Base-by-base conservation (phyloP, 2,888 invertebrate genomes). In the Galerucella calmariensis region DNA sequence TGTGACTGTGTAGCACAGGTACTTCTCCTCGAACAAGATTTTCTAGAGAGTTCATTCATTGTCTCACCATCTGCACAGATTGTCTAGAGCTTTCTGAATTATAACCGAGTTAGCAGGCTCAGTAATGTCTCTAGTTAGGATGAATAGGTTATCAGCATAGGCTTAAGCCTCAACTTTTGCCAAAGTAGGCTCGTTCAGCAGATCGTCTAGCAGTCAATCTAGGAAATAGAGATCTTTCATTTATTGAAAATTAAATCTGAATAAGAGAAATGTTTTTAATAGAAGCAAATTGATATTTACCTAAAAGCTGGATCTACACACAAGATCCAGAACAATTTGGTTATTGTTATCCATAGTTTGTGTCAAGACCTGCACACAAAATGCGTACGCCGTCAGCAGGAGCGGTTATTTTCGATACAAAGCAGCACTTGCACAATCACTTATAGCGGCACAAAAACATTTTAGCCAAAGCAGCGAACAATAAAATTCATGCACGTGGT, bases 291-390 rank as follows among this genome's bases (percentile, higher is more conserved):
- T 16, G 27, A 69, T 77, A 77, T 73, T 86, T 86, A 87, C 87
- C 87, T 87, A 87, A 85, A 85, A 86, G 79, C 85, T 86, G 84
- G 86, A 84, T 81, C 81, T 83, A 77, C 85, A 84, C 81, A 85
- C 83, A 78, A 86, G 79, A 80, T 87, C 86, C 84, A 85, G 82
- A 80, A 86, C 85, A 83, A 86, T 81, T 82, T 83, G 84, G 81
- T 86, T 86, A 85, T 86, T 86, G 80, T 86, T 86, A 84, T 86
- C 86, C 84, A 82, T 78, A 73, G 80, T 75, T 79, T 83, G 83
- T 75, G 85, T 79, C 84, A 85, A 86, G 86, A 86, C 86, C 87
- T 87, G 86, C 83, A 82, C 82, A 84, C 76, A 82, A 82, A 77
- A 79, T 81, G 83, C 82, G 78, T 84, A 74, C 80, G 58, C 62